phyloP scores from a whole-genome alignment of 2,888 invertebrate species.

The Heteromurus nitidus region DNA sequence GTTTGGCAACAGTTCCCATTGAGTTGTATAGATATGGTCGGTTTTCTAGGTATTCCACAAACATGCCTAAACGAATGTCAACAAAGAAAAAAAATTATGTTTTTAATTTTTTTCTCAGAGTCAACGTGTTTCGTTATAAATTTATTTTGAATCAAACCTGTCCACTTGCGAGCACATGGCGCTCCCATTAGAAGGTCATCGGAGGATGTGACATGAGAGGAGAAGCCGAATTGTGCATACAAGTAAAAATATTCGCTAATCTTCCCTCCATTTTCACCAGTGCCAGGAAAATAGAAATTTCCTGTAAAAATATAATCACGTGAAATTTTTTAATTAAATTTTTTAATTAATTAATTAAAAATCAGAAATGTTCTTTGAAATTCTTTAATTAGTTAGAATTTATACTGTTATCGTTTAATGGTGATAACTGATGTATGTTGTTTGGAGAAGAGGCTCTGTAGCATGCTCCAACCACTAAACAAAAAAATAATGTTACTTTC shows the following conservation, averaged over 20 bases:
- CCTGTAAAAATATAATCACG: background rate
- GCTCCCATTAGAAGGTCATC: constrained; percentile 79
- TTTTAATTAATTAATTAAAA: background rate
- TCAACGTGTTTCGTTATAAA: too few species aligned
- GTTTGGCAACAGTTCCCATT: background rate
- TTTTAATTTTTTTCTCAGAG: background rate
- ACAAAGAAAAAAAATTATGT: background rate
- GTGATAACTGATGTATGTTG: background rate
- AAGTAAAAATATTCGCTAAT: background rate
- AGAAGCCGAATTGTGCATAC: constrained; percentile 74
- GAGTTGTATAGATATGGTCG: background rate
- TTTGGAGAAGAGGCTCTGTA: background rate
- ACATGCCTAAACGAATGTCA: background rate
- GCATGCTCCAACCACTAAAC: background rate
- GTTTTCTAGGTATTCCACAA: background rate
- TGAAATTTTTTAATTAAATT: background rate
- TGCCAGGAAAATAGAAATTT: background rate
- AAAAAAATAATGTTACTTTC: background rate
- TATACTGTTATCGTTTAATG: background rate
- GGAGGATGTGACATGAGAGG: constrained; percentile 72
- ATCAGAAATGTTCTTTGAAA: background rate
- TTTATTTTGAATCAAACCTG: too few species aligned
- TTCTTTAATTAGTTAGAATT: background rate
- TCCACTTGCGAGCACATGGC: constrained; percentile 80
- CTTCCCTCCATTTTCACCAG: background rate